Base-by-base conservation (phyloP, 1,140 invertebrate genomes). In the Temnothorax nylanderi region DNA sequence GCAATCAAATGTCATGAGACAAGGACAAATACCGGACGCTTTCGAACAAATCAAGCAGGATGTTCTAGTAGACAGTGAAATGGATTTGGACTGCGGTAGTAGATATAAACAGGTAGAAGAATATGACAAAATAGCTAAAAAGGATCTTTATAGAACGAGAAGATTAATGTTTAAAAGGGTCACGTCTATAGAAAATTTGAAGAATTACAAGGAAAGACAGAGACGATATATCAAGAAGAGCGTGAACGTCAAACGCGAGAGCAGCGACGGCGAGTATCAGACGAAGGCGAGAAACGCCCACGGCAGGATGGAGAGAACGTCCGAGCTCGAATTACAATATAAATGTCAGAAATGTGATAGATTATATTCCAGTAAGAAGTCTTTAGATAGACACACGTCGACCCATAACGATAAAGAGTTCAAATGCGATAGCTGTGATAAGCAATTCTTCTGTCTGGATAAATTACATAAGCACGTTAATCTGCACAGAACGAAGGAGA, bases 171-270 rank as follows among this genome's bases (percentile, higher is more conserved):
- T 94, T 13, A 94, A 94, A 41, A 89, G 93, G 84, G 89, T 94
- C 8, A 94, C 94, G 3, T 94, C 93, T 1, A 94, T 94, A 64
- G 92, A 94, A 72, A 94, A 93, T 78, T 90, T 94, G 60, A 93
- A 88, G 41, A 93, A 91, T 78, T 49, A 91, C 21, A 94, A 93
- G 74, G 93, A 94, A 82, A 86, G 90, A n/a, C 94, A 94, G 67
- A 92, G 93, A 10, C 90, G 92, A 26, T 94, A 91, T 49, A 93
- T 94, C 18, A 94, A 94, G 54, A 94, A 94, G 37, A 93, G 75
- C 16, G 60, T 26, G 26, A 85, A 41, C 8, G 8, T 56, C 2
- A 93, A 92, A 47, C 41, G 84, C 3, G 91, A 93, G 5, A 21
- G 1, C 32, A 64, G 56, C n/a, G 84, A 91, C 47, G 54, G 21